Conservation (phyloP, 1,140 invertebrate species). For the Venturia canescens region DNA sequence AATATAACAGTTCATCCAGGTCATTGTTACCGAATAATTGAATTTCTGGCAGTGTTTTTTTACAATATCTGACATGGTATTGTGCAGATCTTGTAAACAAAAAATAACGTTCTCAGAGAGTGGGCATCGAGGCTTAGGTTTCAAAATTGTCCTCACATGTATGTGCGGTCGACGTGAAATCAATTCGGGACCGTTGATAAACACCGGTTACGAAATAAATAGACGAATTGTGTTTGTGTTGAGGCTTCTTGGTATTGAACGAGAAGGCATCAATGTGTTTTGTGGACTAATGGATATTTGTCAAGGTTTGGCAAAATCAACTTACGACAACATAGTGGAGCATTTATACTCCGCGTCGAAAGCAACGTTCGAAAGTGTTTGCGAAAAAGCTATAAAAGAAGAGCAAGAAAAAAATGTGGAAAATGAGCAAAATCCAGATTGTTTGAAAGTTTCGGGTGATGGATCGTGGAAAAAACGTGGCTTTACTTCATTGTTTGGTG, state of each 20-base stretch:
- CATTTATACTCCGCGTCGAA: conserved; percentile 37
- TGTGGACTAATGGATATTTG: conserved; percentile 60
- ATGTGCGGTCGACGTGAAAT: conserved; percentile 46
- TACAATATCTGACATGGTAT: conserved; percentile 47
- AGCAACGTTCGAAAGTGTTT: conserved; percentile 41
- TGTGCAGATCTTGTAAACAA: conserved; percentile 50
- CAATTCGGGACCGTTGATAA: too few species aligned
- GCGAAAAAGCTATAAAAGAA: conserved; percentile 47
- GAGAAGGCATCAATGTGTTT: conserved; percentile 59
- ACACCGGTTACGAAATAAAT: too few species aligned
- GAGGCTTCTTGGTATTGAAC: conserved; percentile 55
- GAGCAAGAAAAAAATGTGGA: conserved; percentile 61
- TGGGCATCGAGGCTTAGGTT: too few species aligned
- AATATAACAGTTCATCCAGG: conserved; percentile 42
- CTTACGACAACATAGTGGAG: conserved; percentile 49
- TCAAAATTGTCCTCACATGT: conserved; percentile 49
- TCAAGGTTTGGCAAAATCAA: conserved; percentile 44
- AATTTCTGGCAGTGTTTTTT: conserved; percentile 50
- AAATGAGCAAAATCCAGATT: conserved; percentile 58
- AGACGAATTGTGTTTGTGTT: conserved; percentile 54
- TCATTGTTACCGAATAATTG: conserved; percentile 51
- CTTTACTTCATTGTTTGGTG: conserved; percentile 46
- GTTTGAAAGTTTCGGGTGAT: conserved; percentile 44
- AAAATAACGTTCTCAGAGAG: conserved; percentile 48
- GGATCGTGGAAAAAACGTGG: conserved; percentile 53